phyloP scores from a whole-genome alignment of 1,140 invertebrate species.

The Dendroctonus valens region DNA sequence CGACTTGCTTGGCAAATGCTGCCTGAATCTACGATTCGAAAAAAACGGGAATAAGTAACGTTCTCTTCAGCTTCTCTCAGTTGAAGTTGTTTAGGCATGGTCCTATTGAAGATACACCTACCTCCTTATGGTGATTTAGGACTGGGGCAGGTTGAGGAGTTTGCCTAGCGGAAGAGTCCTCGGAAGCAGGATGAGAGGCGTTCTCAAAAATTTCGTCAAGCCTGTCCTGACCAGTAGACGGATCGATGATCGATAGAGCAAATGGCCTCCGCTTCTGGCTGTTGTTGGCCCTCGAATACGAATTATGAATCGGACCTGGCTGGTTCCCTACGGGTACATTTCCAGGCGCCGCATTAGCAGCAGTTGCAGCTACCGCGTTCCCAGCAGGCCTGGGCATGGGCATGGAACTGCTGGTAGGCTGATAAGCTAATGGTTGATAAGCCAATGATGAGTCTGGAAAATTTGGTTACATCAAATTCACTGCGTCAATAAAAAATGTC shows the following conservation, averaged over 20 bases:
- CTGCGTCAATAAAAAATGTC: too few species aligned
- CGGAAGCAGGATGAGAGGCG: conserved; percentile 46
- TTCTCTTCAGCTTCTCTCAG: too few species aligned
- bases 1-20: conserved; percentile 45
- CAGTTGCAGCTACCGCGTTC: conserved; percentile 1
- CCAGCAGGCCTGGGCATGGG: too few species aligned
- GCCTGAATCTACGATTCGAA: conserved; percentile 38
- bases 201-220: conserved; percentile 43
- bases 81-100: too few species aligned
- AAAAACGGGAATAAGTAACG: neutral
- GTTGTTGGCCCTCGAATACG: neutral
- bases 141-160: conserved; percentile 44
- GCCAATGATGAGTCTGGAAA: too few species aligned
- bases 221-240: conserved; percentile 44
- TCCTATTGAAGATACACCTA: conserved; percentile 1
- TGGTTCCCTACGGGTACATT: too few species aligned
- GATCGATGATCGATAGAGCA: conserved; percentile 47
- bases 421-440: too few species aligned
- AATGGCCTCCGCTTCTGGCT: conserved; percentile 36
- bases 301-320: neutral
- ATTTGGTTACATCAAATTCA: too few species aligned
- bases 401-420: too few species aligned
- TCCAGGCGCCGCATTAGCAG: too few species aligned
- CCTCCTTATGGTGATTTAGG: conserved; percentile 42
- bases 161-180: conserved; percentile 48